Percentiles rank a stretch among this genome's conserved stretches.
Evolutionary conservation across 2,113 vertebrate species (phyloP).

Genomic region (Engystomops pustulosus): DNA sequence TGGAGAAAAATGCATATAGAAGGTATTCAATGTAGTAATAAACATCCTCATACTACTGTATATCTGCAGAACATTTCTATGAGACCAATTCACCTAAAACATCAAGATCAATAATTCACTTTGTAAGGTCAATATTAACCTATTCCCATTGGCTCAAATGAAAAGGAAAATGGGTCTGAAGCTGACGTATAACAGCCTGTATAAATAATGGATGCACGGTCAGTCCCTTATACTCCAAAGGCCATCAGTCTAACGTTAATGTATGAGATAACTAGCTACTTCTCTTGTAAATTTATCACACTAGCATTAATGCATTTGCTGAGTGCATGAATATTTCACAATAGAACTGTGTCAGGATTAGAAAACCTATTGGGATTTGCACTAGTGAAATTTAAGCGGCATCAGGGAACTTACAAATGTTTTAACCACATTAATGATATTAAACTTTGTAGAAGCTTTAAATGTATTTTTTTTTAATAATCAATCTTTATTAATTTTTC

Average conservation of each 20-base stretch:
- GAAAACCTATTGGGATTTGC: conserved; percentile 22
- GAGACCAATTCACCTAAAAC: conserved; percentile 66
- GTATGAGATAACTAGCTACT: conserved; percentile 70
- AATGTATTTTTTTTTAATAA: too few relatives aligned
- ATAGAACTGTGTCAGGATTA: conserved; percentile 65
- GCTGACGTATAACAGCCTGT: conserved; percentile 70
- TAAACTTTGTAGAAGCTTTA: not conserved
- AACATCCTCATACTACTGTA: conserved; percentile 56
- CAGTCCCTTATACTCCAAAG: conserved; percentile 66
- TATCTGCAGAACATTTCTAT: conserved; percentile 55
- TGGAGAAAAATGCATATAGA: not conserved
- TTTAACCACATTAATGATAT: conserved; percentile 6
- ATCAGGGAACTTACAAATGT: conserved; percentile 27
- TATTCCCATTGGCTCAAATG: conserved; percentile 61
- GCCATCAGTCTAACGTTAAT: conserved; percentile 72
- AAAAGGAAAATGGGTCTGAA: conserved; percentile 66
- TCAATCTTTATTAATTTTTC: too few relatives aligned
- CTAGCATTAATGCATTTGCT: conserved; percentile 71
- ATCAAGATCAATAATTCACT: conserved; percentile 67
- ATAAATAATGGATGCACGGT: conserved; percentile 73
- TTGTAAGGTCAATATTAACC: conserved; percentile 66
- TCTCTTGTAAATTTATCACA: conserved; percentile 72
- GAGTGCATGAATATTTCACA: conserved; percentile 75
- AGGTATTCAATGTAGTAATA: not conserved
- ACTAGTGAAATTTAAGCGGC: conserved; percentile 13